Evolutionary conservation across 2,888 invertebrate genomes (phyloP), one percentile per base, ranked within the genome.

Genomic region (Hartigia nigra): DNA sequence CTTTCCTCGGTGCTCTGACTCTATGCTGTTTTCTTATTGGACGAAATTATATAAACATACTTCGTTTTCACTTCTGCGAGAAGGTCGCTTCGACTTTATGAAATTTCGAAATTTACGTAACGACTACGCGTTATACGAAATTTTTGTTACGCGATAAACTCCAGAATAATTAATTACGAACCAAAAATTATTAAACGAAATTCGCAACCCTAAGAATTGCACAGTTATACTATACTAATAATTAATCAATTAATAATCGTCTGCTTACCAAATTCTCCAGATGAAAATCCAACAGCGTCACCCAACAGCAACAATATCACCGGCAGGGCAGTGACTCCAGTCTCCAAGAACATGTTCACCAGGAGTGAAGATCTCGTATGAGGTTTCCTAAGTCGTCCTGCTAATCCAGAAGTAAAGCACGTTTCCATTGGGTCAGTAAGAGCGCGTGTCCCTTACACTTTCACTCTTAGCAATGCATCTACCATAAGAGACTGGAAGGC

Each of bases 391-490:
- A 39, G 39, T 39, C 23, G 39, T 5, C 5, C 39, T 5, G 5
- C n/a, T n/a, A n/a, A 39, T 39, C 14, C 39, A 39, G 39, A 39
- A 39, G 39, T 39, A 39, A 39, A 5, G 23, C 39, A 39, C 39
- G 39, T 39, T 39, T 39, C 39, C 39, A 39, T 39, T 39, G 39
- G 39, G 14, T 14, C 39, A 39, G 23, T 23, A 39, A 75, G 75
- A 78, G 9, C 79, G 76, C 77, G 75, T 77, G 83, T 81, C 84
- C 83, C 85, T 87, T 77, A 80, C 89, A 87, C 91, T 91, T 91
- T 91, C 91, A 91, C 91, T 90, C 89, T 87, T 86, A 70, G 82
- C 83, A 83, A 82, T 87, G 87, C 86, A 91, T 91, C 91, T 90
- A 90, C 85, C 84, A 84, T 81, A 78, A 84, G 82, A 83, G 79